Base-by-base conservation (phyloP, 1,140 invertebrate genomes). In the Zaprionus kolodkinae region DNA sequence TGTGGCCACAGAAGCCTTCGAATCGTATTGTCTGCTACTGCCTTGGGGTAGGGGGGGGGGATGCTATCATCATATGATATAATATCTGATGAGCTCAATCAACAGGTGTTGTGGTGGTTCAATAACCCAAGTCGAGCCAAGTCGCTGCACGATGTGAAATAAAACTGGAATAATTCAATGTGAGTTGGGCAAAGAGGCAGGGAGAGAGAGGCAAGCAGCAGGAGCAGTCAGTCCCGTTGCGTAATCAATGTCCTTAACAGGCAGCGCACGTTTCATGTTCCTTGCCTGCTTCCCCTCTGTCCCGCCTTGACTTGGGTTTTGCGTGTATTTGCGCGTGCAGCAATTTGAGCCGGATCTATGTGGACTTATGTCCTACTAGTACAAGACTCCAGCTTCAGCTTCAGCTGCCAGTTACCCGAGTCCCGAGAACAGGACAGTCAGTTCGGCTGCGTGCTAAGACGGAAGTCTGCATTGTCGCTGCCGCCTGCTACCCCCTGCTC, bases 191-290 rank as follows among this genome's bases (percentile, higher is more conserved):
- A 35, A 30, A 21, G 36, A n/a, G 9, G 35, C 36, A 36, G 21
- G 36, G 25, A 45, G 27, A 15, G 12, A 33, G n/a, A 27, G 25
- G 63, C 25, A 10, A 33, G 40, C 21, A 21, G 27, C 0, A 30
- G 59, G 17, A 27, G 17, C 25, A 54, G 43, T 43, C 61, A 54
- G 40, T 40, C 57, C 78, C 71, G 81, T 88, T 89, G 80, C 80
- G 85, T 88, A 88, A 88, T 88, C 78, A 88, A 88, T 81, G 85
- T 81, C 75, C 72, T 89, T 88, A 79, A 72, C 85, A 88, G 75
- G 76, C 85, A 71, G 63, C 75, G 85, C 85, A 88, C 85, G 85
- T 88, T 84, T 89, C 81, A 85, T 89, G 78, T 89, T 89, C 77
- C 79, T 83, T 84, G 73, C 70, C 63, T 88, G 54, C 45, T 11